A percentile compares a stretch with the other conserved stretches of the same genome.
These are phyloP conservation scores for Nowickia ferox DNA, from an alignment of 2,888 invertebrate genomes.

Conservation along the genomic window DNA sequence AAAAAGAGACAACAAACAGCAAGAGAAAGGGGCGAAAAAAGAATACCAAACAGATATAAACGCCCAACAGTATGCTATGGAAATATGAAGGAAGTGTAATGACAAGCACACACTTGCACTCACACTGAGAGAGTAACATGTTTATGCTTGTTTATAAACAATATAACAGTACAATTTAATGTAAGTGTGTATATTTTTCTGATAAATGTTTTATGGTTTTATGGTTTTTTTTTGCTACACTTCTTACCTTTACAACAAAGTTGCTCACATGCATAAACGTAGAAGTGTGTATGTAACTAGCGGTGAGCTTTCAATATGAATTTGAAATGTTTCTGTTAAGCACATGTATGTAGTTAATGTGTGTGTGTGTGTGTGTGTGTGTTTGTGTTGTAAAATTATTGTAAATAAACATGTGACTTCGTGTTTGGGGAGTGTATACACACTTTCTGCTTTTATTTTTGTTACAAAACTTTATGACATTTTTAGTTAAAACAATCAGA, in stretches of 20 bases:
- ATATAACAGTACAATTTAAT: conserved; percentile 15
- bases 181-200: conserved; percentile 10
- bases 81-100: conserved; percentile 48
- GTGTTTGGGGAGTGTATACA: conserved; percentile 4
- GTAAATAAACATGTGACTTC: conserved; percentile 68
- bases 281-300: not conserved
- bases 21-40: not conserved
- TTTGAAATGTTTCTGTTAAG: conserved; percentile 15
- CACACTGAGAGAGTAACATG: conserved; percentile 12
- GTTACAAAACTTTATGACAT: conserved; percentile 72
- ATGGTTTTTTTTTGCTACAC: conserved; percentile 6
- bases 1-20: conserved; percentile 10
- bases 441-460: not conserved
- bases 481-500: conserved; percentile 75
- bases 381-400: conserved; percentile 12
- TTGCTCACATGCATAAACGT: not conserved
- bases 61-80: conserved; percentile 44
- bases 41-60: too few relatives aligned
- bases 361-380: not conserved
- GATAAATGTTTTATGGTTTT: conserved; percentile 39
- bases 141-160: conserved; percentile 53
- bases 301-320: conserved; percentile 33
- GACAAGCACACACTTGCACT: conserved; percentile 42
- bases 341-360: not conserved
- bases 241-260: conserved; percentile 34